These are phyloP conservation scores for Ischnus inquisitorius DNA, from an alignment of 2,888 invertebrate species.

Conservation along the genomic window DNA sequence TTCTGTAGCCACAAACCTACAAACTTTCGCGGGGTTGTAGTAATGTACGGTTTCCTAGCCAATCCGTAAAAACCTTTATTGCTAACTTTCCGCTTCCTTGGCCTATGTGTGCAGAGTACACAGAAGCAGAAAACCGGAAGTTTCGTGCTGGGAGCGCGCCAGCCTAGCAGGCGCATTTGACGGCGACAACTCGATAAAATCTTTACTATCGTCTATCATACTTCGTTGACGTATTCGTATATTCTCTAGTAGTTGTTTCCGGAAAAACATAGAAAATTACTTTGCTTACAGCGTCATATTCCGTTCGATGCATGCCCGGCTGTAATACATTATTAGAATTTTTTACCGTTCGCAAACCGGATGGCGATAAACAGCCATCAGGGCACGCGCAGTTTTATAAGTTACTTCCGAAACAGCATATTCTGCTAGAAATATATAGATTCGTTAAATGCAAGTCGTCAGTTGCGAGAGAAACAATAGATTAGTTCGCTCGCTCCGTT, in stretches of 20 bases:
- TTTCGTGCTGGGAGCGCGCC: not conserved
- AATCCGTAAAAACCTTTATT: constrained; percentile 6
- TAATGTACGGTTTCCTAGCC: not conserved
- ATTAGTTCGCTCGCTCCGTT: not conserved
- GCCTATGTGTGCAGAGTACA: not conserved
- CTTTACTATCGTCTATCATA: constrained; percentile 12
- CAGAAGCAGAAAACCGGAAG: constrained; percentile 2
- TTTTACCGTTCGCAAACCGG: not conserved
- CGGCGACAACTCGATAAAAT: constrained; percentile 13
- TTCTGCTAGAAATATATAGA: not conserved
- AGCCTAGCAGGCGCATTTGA: not conserved
- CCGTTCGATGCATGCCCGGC: not conserved
- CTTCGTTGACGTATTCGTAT: constrained; percentile 1
- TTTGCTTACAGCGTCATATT: not conserved
- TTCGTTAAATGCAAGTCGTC: not conserved
- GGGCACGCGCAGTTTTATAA: not conserved
- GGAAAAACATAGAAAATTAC: not conserved
- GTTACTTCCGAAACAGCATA: not conserved
- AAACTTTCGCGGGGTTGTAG: not conserved
- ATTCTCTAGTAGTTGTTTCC: not conserved
- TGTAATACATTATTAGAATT: not conserved
- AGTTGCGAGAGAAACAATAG: not conserved
- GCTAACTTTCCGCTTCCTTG: not conserved
- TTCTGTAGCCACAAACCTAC: not conserved
- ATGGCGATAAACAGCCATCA: not conserved